phyloP scores from a whole-genome alignment of 2,888 invertebrate genomes.

The Dryadula phaetusa region DNA sequence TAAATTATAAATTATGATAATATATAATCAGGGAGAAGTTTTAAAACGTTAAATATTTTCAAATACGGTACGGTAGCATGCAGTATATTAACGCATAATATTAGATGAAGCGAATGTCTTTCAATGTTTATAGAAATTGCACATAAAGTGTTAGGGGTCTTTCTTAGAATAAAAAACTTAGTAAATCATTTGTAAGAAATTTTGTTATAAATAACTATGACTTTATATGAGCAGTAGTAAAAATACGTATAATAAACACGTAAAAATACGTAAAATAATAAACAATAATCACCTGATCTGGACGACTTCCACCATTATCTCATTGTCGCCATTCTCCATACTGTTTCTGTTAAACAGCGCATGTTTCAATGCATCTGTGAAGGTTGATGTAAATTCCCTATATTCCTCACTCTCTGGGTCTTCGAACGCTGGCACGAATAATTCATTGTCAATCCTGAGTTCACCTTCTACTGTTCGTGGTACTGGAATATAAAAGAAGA shows the following conservation, averaged over 20 bases:
- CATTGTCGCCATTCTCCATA: constrained; percentile 79
- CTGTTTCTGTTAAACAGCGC: constrained; percentile 81
- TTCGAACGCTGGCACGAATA: constrained; percentile 84
- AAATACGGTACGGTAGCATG: too few species aligned
- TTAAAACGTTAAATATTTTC: too few species aligned
- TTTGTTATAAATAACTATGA: too few species aligned
- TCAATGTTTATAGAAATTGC: too few species aligned
- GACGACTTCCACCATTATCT: constrained; percentile 85
- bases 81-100: too few species aligned
- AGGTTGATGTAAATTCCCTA: constrained; percentile 82
- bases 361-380: constrained; percentile 86
- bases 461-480: constrained; percentile 88
- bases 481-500: constrained; percentile 70
- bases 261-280: constrained; percentile 10
- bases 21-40: too few species aligned
- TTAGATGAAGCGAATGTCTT: too few species aligned
- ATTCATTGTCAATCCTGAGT: constrained; percentile 87
- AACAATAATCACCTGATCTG: constrained; percentile 84
- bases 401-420: constrained; percentile 86
- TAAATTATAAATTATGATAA: too few species aligned
- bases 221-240: too few species aligned
- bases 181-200: too few species aligned
- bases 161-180: too few species aligned
- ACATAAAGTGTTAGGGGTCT: too few species aligned
- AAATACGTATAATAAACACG: neutral